Evolutionary conservation across 2,797 vertebrate genomes (phyloP), one percentile per base, ranked within the genome.

Genomic region (Gobio occitaniae): DNA sequence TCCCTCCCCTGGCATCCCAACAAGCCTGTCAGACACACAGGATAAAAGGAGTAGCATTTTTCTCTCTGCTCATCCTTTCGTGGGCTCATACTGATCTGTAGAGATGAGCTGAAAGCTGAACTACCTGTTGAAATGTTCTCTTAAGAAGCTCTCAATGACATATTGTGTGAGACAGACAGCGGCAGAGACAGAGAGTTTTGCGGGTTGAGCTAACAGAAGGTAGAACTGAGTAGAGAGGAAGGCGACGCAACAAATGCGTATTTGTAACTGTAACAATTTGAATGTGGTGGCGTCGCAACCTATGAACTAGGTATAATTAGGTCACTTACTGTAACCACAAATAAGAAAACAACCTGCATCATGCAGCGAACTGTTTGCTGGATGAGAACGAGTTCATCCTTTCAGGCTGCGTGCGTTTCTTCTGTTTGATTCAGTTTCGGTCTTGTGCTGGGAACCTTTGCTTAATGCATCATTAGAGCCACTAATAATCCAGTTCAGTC

Each of bases 121-220:
- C 95, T 95, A 95, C 95, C 95, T 95, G 92, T 95, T 96, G 96
- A 96, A 96, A 96, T 94, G 94, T 94, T 93, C 94, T 95, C 95
- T 95, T 95, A 96, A 94, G 94, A 93, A 93, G 86, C 93, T 93
- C 93, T 96, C 96, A 96, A 95, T 96, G 95, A 96, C 94, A 94
- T 95, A 95, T 95, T 96, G 96, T 97, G 93, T 87, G 89, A 87
- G 90, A 86, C 90, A 89, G 88, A 90, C 91, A 80, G 65, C 74
- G 56, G 44, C 44, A 83, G 76, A 83, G 74, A 71, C 61, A 54
- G 66, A 77, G 82, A 80, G 69, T 77, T 85, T 81, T 80, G 66
- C n/a, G 69, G 77, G 32, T 36, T 78, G 82, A 76, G 47, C 41
- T 76, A 61, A 75, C 38, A 66, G 32, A 84, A 47, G 61, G 63